These are phyloP conservation scores for Chymomyza costata DNA, from an alignment of 1,140 invertebrate species.

Conservation along the genomic window DNA sequence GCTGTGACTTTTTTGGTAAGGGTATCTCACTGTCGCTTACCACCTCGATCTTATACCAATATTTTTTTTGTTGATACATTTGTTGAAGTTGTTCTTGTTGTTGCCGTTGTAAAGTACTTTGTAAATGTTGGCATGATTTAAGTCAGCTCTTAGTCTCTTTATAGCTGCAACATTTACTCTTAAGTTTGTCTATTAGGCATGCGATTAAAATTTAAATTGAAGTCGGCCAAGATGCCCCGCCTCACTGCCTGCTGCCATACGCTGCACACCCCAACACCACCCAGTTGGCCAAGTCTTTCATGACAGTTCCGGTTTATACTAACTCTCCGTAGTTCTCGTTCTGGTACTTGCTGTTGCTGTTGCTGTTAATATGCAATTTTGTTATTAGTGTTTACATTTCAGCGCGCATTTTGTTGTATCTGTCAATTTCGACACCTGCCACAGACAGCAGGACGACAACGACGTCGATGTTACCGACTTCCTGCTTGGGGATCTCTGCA, in stretches of 20 bases:
- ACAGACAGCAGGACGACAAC: slow-evolving; percentile 33
- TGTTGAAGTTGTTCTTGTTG: slow-evolving; percentile 19
- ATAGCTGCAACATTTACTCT: slow-evolving; percentile 69
- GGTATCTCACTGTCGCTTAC: no score
- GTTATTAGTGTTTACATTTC: background rate
- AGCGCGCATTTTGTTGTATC: slow-evolving; percentile 43
- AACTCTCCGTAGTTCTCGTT: background rate
- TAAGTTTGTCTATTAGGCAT: slow-evolving; percentile 70
- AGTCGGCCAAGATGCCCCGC: slow-evolving; percentile 28
- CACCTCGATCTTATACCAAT: no score
- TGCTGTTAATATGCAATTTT: slow-evolving; percentile 30
- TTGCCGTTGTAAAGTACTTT: slow-evolving; percentile 51
- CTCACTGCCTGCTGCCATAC: slow-evolving; percentile 12
- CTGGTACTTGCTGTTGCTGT: slow-evolving; percentile 8
- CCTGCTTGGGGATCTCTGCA: no score
- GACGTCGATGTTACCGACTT: no score
- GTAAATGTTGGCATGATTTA: slow-evolving; percentile 73
- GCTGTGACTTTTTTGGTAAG: no score
- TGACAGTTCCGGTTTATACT: slow-evolving; percentile 21
- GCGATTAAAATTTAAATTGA: slow-evolving; percentile 74
- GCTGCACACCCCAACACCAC: slow-evolving; percentile 31
- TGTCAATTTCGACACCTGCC: slow-evolving; percentile 67
- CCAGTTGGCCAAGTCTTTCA: slow-evolving; percentile 11
- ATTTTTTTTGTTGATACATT: no score
- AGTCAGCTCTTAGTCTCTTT: slow-evolving; percentile 70